Base-by-base conservation (phyloP, 2,113 vertebrate species). In the Mustelus asterias region DNA sequence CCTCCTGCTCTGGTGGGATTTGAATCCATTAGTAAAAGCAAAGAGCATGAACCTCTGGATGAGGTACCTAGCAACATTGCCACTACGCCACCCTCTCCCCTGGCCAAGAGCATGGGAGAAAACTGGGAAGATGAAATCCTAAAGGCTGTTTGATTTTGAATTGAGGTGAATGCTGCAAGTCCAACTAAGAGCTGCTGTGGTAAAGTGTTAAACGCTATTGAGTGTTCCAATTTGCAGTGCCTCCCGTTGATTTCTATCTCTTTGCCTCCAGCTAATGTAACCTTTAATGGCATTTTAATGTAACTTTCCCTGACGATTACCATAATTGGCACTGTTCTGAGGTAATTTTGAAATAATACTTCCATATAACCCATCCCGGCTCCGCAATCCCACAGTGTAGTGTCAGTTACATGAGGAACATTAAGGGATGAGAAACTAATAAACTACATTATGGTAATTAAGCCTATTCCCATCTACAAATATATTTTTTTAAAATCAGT, bases 221-320 rank as follows among this genome's bases (percentile, higher is more conserved):
- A n/a, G n/a, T 37, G 1, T 37, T 65, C 89, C 89, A 93, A 67
- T 65, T 90, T 26, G 88, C 63, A 54, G 29, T 54, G 58, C 29
- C 16, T 92, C 3, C n/a, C 18, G 18, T 93, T 93, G 58, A 4
- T 93, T 67, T 65, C 16, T 18, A 60, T 93, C 89, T 93, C 33
- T 1, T 88, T 93, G 89, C 89, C 33, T 65, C 60, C 16, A 37
- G 60, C 60, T 65, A 93, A 93, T 65, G 60, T 7, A 65, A 65
- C 33, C 16, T 67, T 67, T 67, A 93, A 65, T 93, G 89, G 63
- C 37, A 93, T 67, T 93, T 65, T 65, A 93, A 93, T 93, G 89
- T 67, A 37, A 93, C 63, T 93, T 67, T 37, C 89, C 88, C 33
- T 1, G 65, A 67, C 89, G 67, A 93, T 93, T 93, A 93, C 65